Evolutionary conservation across 2,888 invertebrate species (phyloP), one percentile per base, ranked within the genome.

Genomic region (Apodemia duryi): DNA sequence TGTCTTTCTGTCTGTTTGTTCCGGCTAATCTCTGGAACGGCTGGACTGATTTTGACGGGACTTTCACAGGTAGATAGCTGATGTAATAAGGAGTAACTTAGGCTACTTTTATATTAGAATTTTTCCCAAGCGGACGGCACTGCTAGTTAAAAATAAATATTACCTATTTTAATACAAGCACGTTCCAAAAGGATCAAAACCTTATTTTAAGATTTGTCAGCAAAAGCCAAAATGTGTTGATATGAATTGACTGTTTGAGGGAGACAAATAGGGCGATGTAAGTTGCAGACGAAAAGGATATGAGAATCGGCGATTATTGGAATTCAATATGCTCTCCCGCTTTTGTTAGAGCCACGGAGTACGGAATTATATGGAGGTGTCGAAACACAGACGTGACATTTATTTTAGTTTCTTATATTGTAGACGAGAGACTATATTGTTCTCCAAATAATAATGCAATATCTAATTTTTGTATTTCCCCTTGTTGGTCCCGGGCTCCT

Each of bases 201-300:
- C 46, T 51, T 51, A n/a, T 49, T n/a, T n/a, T 2, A 51, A 21
- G 21, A 21, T 21, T 51, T 51, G 51, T 51, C 51, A 51, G 51
- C 51, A 21, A 51, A 51, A 51, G n/a, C 51, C 51, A 51, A 51
- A 21, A 51, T 51, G 51, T 51, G 21, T n/a, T 49, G n/a, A 49
- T 51, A 51, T 2, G 51, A 6, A 21, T 49, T 51, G 51, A 21
- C 21, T 51, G 6, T 51, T 21, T 51, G 51, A 21, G 21, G 21
- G 21, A 21, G 51, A 21, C 21, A 2, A 9, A 51, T 51, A 51
- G 51, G 21, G 21, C 21, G 51, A 51, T 0, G 51, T 51, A 51
- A 7, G 21, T 51, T 51, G 51, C 51, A 51, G 51, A 51, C 51
- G 21, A 21, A 51, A 43, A 51, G 51, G 51, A 51, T 51, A 21